Evolutionary conservation across 2,888 invertebrate genomes (phyloP).

Genomic region (Hypselothyrea guttata): DNA sequence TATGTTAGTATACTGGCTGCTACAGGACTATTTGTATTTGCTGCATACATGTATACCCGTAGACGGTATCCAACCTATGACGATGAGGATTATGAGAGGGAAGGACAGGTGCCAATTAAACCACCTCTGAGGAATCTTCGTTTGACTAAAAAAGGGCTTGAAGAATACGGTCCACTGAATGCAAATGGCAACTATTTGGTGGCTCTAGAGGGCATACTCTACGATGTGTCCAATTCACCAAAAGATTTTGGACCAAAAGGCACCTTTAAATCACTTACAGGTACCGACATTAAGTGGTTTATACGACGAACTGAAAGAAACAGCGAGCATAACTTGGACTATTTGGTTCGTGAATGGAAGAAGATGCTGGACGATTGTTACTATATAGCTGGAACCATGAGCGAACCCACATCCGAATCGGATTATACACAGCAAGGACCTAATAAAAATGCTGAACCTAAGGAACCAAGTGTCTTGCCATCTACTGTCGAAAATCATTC

Average conservation of each 20-base stretch:
- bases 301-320: constrained; percentile 4
- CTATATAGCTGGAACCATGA: constrained; percentile 27
- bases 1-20: constrained; percentile 16
- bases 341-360: constrained; percentile 20
- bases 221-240: constrained; percentile 45
- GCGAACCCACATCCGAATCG: not conserved
- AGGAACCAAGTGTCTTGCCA: no score
- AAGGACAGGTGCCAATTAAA: constrained; percentile 5
- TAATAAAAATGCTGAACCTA: no score
- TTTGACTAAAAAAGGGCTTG: constrained; percentile 20
- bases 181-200: constrained; percentile 26
- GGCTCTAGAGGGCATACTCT: constrained; percentile 29
- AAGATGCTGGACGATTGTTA: constrained; percentile 40
- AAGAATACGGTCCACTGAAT: constrained; percentile 18
- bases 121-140: constrained; percentile 25
- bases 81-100: constrained; percentile 43
- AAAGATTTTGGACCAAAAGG: constrained; percentile 52
- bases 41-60: constrained; percentile 16
- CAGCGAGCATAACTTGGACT: not conserved
- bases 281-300: constrained; percentile 38
- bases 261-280: constrained; percentile 13
- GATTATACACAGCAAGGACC: no score
- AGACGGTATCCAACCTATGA: constrained; percentile 48
- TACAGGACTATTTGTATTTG: constrained; percentile 25
- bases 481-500: not conserved